These are phyloP conservation scores for Prorops nasuta DNA, from an alignment of 1,140 invertebrate species.

Conservation along the genomic window DNA sequence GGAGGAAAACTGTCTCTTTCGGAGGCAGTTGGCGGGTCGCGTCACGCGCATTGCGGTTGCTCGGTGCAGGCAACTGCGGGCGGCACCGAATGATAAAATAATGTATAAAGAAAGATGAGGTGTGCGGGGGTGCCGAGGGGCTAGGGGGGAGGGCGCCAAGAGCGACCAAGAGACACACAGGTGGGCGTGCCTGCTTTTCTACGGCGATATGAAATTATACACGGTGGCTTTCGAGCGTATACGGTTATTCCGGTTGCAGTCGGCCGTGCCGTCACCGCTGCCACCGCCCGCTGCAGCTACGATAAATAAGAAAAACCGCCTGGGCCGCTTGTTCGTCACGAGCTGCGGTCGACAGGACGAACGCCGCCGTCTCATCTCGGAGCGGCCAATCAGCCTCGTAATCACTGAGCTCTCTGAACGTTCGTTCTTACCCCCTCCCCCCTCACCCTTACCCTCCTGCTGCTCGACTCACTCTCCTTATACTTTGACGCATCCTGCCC, in stretches of 20 bases:
- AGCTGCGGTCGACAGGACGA: slow-evolving; percentile 43
- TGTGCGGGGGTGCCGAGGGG: background rate
- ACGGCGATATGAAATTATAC: slow-evolving; percentile 46
- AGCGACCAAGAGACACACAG: slow-evolving; percentile 28
- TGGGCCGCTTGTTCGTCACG: slow-evolving; percentile 43
- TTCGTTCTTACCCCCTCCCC: background rate
- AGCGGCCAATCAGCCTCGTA: slow-evolving; percentile 48
- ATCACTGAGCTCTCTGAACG: slow-evolving; percentile 43
- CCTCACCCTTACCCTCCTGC: background rate
- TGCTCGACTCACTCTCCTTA: slow-evolving; percentile 2
- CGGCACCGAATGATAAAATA: background rate
- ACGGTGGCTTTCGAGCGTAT: slow-evolving; percentile 11
- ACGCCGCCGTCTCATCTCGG: slow-evolving; percentile 49
- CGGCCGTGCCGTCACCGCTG: slow-evolving; percentile 9
- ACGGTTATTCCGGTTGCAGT: slow-evolving; percentile 32
- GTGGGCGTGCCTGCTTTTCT: slow-evolving; percentile 41
- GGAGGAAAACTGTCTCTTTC: too few species aligned
- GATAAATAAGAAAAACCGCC: slow-evolving; percentile 45
- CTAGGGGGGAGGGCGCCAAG: slow-evolving; percentile 15
- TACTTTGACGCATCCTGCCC: slow-evolving; percentile 1
- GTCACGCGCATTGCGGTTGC: slow-evolving; percentile 14
- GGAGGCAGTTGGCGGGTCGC: background rate
- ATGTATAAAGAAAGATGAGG: slow-evolving; percentile 15
- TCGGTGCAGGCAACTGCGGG: too few species aligned
- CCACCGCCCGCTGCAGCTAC: background rate